A percentile compares a stretch with the other conserved stretches of the same genome.
Evolutionary conservation across 2,888 invertebrate genomes (phyloP).

Genomic region (Augiades crinisus): DNA sequence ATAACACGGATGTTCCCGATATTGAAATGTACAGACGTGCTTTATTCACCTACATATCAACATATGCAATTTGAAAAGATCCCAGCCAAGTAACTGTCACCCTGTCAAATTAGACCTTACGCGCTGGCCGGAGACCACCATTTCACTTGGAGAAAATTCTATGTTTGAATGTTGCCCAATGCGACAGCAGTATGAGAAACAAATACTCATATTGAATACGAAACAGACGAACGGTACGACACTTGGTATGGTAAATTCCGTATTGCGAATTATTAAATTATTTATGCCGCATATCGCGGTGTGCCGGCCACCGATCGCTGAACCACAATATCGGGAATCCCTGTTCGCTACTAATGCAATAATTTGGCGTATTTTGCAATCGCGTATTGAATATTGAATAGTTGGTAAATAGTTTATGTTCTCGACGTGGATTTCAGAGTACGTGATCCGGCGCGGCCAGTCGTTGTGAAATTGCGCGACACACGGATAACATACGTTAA

Average conservation of each 20-base stretch:
- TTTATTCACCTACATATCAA: conserved; percentile 81
- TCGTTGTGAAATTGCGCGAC: conserved; percentile 73
- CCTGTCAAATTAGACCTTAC: conserved; percentile 58
- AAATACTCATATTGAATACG: conserved; percentile 81
- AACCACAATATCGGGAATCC: conserved; percentile 81
- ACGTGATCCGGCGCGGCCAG: conserved; percentile 67
- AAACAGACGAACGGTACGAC: conserved; percentile 77
- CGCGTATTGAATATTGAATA: conserved; percentile 80
- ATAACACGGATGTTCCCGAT: conserved; percentile 82
- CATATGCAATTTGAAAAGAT: conserved; percentile 74
- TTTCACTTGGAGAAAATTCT: conserved; percentile 56
- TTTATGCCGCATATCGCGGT: conserved; percentile 79
- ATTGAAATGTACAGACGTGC: conserved; percentile 81
- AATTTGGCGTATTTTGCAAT: conserved; percentile 82
- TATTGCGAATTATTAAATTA: conserved; percentile 82
- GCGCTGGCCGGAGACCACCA: conserved; percentile 48
- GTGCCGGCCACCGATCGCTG: conserved; percentile 70
- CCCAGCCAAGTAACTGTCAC: conserved; percentile 48
- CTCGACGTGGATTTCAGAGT: conserved; percentile 74
- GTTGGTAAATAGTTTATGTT: conserved; percentile 80
- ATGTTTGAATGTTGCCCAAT: conserved; percentile 67
- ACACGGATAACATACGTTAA: conserved; percentile 68
- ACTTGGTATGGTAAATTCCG: conserved; percentile 78
- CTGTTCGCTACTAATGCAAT: conserved; percentile 80
- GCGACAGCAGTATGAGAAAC: conserved; percentile 79